Evolutionary conservation across 2,113 vertebrate species (phyloP), one percentile per base, ranked within the genome.

Genomic region (Siniperca chuatsi): DNA sequence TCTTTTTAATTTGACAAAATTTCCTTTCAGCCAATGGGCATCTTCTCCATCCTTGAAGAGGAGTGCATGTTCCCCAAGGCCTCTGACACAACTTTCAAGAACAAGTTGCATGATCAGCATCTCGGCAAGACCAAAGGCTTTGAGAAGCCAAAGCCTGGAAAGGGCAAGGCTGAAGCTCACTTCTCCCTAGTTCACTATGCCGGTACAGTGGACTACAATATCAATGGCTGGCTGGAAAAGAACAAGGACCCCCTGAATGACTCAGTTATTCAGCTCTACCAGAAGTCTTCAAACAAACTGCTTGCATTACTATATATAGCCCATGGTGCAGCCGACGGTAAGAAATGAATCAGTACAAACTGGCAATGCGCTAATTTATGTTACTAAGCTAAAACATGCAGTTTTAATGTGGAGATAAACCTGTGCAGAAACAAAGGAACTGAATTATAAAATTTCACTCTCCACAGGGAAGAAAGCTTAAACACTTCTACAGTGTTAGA

Each of bases 241-340:
- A 98, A 98, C 94, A 98, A 98, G 84, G 97, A 98, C 87, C 97
- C 97, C 0, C 83, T 98, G 94, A 98, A 98, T 0, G 97, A 98
- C 81, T 97, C 97, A 0, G 97, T 98, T 58, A 95, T 98, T 6
- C 96, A 93, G 82, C 93, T 96, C 3, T 96, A 94, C 78, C 92
- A 94, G 75, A 96, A 96, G 75, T 87, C 95, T 18, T 75, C 78
- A 16, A 92, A 89, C 65, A 93, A 94, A 78, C 88, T 94, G 61
- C 57, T 94, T n/a, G 0, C 2, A 1, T 4, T 82, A 4, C 73
- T 93, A 10, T 94, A 93, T 73, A 75, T 55, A n/a, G 0, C 90
- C 2, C 93, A 93, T 81, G 37, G 52, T 20, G 0, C 8, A 40
- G 0, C 44, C 12, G 44, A 46, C 2, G 44, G 44, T 46, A 46